A percentile compares a stretch with the other conserved stretches of the same genome.
Evolutionary conservation across 2,797 vertebrate species (phyloP).

Genomic region (Loris lydekkerianus): DNA sequence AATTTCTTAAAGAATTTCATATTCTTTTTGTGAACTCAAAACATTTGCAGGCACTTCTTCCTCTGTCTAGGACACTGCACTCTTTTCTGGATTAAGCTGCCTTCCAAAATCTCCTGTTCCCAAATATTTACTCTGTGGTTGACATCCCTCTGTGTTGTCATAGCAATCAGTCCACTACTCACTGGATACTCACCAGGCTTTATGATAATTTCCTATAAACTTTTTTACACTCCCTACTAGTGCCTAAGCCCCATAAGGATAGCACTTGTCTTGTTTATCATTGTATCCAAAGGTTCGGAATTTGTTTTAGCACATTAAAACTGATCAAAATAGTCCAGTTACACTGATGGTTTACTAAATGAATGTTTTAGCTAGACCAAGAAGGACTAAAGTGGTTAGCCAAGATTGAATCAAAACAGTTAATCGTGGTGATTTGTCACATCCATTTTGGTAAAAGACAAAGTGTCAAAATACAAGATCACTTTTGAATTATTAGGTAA

Average conservation of each 20-base stretch:
- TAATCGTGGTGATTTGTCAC: not conserved
- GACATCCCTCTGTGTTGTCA: not conserved
- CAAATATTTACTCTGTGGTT: not conserved
- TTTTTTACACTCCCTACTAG: not conserved
- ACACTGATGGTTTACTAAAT: not conserved
- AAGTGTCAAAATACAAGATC: constrained; percentile 12
- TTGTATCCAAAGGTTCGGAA: not conserved
- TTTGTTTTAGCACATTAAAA: not conserved
- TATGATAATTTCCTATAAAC: not conserved
- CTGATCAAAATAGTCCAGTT: not conserved
- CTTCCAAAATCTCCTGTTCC: not conserved
- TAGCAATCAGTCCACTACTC: not conserved
- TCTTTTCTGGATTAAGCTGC: not conserved
- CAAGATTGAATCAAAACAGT: not conserved
- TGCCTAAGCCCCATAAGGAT: not conserved
- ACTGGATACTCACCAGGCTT: not conserved
- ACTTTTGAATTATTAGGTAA: not conserved
- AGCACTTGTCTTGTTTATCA: not conserved
- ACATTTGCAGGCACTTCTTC: not conserved
- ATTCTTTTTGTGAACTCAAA: constrained; percentile 23
- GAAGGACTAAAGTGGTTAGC: not conserved
- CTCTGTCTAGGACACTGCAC: not conserved
- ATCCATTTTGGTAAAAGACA: not conserved
- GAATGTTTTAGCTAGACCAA: not conserved
- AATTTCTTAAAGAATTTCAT: not conserved